Percentiles rank a stretch among this genome's conserved stretches.
Conservation (phyloP, 2,797 vertebrate genomes). For the Catostomus latipinnis region DNA sequence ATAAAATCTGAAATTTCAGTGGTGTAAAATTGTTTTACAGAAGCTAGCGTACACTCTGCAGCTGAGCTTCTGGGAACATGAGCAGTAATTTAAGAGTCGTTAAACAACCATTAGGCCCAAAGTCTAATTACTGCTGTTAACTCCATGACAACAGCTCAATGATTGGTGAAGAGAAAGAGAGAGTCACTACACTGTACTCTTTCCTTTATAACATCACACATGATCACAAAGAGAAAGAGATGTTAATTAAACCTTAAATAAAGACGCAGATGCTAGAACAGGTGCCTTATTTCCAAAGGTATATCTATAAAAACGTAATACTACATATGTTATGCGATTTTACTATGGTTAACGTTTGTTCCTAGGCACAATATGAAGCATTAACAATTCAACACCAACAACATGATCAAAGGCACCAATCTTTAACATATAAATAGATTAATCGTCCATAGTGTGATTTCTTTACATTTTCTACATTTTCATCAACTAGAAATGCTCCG, state of each 20-base stretch:
- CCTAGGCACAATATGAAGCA: no score
- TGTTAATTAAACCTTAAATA: neutral
- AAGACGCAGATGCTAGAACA: neutral
- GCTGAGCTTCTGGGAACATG: constrained; percentile 44
- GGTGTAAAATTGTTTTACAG: no score
- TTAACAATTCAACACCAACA: no score
- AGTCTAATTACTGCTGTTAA: constrained; percentile 58
- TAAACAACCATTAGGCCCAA: constrained; percentile 45
- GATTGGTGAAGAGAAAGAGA: constrained; percentile 45
- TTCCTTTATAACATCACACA: constrained; percentile 35
- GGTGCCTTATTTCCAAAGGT: neutral
- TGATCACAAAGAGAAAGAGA: constrained; percentile 5
- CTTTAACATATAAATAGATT: no score
- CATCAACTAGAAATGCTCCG: no score
- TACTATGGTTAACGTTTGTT: no score
- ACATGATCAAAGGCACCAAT: no score
- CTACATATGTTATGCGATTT: neutral
- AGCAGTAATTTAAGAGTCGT: constrained; percentile 58
- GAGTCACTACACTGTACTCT: constrained; percentile 46
- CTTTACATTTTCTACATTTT: no score
- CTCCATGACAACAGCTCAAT: constrained; percentile 60
- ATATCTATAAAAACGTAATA: neutral
- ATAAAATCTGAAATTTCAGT: no score
- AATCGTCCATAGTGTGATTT: no score
- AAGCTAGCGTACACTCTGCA: neutral